Conservation (phyloP, 2,113 vertebrate species). For the Carlito syrichta region DNA sequence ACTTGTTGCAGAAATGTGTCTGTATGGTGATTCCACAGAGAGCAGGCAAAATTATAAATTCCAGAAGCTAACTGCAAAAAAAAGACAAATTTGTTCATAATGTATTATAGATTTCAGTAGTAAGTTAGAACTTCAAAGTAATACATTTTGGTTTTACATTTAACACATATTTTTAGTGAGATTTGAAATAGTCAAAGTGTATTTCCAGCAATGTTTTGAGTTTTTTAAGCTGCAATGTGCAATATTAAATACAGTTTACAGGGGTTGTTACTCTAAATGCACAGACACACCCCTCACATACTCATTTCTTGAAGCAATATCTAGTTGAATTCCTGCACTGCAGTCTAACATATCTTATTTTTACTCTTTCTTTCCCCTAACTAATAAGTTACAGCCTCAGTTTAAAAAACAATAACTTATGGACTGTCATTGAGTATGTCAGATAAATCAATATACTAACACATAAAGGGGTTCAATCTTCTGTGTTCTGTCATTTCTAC, state of each 20-base stretch:
- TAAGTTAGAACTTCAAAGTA: constrained; percentile 23
- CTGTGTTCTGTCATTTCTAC: background rate
- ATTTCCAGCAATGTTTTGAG: background rate
- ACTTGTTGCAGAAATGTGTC: constrained; percentile 95
- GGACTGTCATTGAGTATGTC: background rate
- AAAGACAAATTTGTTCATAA: constrained; percentile 43
- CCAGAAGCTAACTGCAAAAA: constrained; percentile 92
- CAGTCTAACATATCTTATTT: background rate
- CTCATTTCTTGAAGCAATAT: background rate
- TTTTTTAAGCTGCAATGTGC: background rate
- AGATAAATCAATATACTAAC: background rate
- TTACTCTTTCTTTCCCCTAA: background rate
- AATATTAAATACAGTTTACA: background rate
- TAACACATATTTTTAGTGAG: background rate
- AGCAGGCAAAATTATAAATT: constrained; percentile 96
- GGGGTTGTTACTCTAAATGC: background rate
- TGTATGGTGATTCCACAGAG: constrained; percentile 97
- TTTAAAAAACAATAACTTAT: background rate
- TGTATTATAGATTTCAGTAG: background rate
- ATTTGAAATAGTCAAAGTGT: constrained; percentile 1
- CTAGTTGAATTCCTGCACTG: background rate
- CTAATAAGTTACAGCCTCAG: background rate
- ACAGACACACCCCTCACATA: background rate
- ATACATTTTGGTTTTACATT: background rate
- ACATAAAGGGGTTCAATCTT: background rate